These are phyloP conservation scores for Haliaeetus leucogaster DNA, from an alignment of 2,113 vertebrate species.

Conservation along the genomic window DNA sequence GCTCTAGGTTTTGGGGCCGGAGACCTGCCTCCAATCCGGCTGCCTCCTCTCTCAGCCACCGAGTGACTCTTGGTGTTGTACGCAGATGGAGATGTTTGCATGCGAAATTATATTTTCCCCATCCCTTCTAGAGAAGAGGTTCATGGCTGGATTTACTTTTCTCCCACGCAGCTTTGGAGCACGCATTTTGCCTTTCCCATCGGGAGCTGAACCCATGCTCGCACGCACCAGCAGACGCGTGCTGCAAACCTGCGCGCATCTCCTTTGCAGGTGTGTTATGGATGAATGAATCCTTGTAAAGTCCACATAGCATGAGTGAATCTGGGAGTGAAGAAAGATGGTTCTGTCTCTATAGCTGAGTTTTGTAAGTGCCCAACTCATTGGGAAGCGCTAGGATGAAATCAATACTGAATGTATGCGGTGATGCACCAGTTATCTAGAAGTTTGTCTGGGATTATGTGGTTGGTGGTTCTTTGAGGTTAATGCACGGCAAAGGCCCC, in stretches of 20 bases:
- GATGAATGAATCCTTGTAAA: not conserved
- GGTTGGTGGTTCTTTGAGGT: not conserved
- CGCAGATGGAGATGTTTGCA: not conserved
- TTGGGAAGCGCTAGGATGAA: not conserved
- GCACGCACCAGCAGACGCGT: not conserved
- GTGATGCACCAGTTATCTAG: not conserved
- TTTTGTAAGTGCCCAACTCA: not conserved
- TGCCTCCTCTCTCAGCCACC: not conserved
- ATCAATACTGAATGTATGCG: accelerated
- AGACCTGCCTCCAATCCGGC: not conserved
- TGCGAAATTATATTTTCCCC: not conserved
- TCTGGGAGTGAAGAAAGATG: not conserved
- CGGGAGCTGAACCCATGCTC: accelerated
- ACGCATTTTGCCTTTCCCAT: not conserved
- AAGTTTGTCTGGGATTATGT: not conserved
- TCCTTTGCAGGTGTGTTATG: not conserved
- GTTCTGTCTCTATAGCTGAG: not conserved
- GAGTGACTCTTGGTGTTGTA: not conserved
- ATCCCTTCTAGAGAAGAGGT: not conserved
- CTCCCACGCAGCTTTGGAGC: not conserved
- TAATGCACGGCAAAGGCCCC: not conserved
- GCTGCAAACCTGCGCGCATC: not conserved
- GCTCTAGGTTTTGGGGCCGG: not conserved
- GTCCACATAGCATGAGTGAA: not conserved
- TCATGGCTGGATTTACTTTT: not conserved